Conservation (phyloP, 2,113 vertebrate species). For the Suricata suricatta region DNA sequence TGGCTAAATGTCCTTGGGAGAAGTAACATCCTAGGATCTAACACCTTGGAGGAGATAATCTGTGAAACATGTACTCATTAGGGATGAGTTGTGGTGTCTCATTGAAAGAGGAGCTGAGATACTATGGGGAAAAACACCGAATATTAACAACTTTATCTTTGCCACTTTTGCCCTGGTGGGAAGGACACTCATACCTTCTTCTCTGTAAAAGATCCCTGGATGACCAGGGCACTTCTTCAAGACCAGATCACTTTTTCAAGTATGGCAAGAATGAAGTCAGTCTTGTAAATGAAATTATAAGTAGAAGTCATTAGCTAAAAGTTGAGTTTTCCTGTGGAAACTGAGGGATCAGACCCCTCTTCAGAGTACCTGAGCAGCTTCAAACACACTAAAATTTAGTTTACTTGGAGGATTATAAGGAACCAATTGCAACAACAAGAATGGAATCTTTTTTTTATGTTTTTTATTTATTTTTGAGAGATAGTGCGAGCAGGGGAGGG, state of each 20-base stretch:
- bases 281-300: neutral
- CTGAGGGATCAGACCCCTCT: neutral
- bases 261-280: neutral
- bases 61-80: neutral
- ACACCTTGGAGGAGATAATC: neutral
- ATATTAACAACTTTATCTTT: neutral
- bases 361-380: neutral
- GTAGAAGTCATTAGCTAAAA: conserved; percentile 3
- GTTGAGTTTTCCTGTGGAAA: neutral
- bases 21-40: neutral
- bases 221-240: neutral
- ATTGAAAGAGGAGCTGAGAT: neutral
- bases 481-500: too few relatives aligned
- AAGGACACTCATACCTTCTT: neutral
- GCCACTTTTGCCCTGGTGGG: neutral
- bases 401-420: conserved; percentile 4
- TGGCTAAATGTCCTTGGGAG: neutral
- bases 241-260: neutral
- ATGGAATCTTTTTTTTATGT: neutral
- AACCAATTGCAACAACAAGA: conserved; percentile 12
- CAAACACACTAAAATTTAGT: neutral
- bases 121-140: neutral
- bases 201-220: neutral
- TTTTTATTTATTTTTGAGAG: too few relatives aligned
- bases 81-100: neutral